Evolutionary conservation across 1,140 invertebrate genomes (phyloP).

Genomic region (Cydia splendana): DNA sequence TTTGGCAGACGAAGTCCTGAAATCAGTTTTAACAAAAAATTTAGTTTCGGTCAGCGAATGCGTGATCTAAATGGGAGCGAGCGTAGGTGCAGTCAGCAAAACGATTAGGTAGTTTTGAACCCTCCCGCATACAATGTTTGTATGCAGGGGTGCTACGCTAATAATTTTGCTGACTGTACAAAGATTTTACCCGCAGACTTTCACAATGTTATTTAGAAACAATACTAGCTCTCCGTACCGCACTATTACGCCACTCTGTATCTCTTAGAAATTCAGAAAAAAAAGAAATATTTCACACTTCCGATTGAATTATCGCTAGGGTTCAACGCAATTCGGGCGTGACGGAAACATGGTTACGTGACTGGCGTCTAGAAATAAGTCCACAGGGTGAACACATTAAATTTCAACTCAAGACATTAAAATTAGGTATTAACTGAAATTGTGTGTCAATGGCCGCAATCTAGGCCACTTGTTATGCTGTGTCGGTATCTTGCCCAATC

Average conservation of each 20-base stretch:
- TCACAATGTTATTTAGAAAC: no score
- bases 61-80: not conserved
- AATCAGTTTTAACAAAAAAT: not conserved
- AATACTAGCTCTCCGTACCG: no score
- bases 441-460: conserved; percentile 11
- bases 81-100: not conserved
- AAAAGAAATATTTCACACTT: not conserved
- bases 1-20: conserved; percentile 91
- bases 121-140: no score
- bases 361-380: not conserved
- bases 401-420: no score
- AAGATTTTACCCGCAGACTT: no score
- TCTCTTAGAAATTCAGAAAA: not conserved
- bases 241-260: not conserved
- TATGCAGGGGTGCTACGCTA: no score
- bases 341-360: not conserved
- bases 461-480: conserved; percentile 23
- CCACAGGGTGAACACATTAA: not conserved
- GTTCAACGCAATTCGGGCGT: not conserved
- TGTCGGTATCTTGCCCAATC: not conserved
- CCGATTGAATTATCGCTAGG: not conserved
- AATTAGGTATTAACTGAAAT: not conserved
- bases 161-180: no score
- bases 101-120: no score
- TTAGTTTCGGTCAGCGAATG: no score